Evolutionary conservation across 2,888 invertebrate species (phyloP).

Genomic region (Limnephilus marmoratus): DNA sequence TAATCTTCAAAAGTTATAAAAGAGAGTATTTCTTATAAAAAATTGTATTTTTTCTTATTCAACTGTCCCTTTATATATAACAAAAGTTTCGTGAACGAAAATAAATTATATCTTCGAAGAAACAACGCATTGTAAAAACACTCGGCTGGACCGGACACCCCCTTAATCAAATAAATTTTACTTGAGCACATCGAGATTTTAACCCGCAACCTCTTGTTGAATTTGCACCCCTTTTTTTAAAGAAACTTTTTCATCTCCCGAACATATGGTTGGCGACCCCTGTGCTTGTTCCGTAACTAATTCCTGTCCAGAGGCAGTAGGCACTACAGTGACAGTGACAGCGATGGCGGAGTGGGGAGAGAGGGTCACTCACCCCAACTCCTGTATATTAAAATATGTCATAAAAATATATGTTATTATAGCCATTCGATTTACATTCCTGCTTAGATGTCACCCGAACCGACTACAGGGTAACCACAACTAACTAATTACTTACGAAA

Average conservation of each 20-base stretch:
- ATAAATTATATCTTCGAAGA: too few relatives aligned
- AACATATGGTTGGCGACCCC: background rate
- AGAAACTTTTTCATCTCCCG: background rate
- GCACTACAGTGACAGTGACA: background rate
- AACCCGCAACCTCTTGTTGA: background rate
- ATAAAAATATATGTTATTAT: conserved; percentile 18
- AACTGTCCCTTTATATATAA: too few relatives aligned
- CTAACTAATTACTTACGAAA: background rate
- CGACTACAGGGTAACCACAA: background rate
- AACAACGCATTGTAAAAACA: too few relatives aligned
- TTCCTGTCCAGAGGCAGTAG: background rate
- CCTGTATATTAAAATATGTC: conserved; percentile 35
- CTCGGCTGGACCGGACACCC: too few relatives aligned
- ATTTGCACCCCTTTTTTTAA: background rate
- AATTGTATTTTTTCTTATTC: too few relatives aligned
- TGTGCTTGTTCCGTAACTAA: background rate
- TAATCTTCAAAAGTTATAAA: too few relatives aligned
- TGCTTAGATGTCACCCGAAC: conserved; percentile 30
- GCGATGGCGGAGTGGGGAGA: background rate
- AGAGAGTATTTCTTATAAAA: too few relatives aligned
- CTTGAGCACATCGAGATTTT: too few relatives aligned
- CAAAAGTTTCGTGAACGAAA: too few relatives aligned
- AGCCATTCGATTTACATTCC: conserved; percentile 24
- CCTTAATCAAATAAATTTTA: too few relatives aligned
- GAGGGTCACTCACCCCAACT: background rate